A percentile compares a stretch with the other conserved stretches of the same genome.
These are phyloP conservation scores for Helicolenus hilgendorfi DNA, from an alignment of 2,797 vertebrate species.

Conservation along the genomic window DNA sequence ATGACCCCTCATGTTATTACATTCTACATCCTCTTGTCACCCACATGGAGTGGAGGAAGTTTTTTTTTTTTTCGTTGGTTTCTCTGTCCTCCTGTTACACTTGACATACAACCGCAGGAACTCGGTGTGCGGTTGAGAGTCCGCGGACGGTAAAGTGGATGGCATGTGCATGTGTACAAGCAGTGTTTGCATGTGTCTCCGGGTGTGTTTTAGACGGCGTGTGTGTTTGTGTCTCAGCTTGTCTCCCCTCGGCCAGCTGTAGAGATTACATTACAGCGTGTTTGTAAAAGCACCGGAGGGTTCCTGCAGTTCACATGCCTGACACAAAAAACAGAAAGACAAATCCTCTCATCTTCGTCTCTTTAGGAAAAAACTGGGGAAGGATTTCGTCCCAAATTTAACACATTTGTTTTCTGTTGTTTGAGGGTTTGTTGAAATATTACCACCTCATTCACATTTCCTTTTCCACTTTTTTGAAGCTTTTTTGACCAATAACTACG, in stretches of 20 bases:
- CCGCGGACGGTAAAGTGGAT: background rate
- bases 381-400: background rate
- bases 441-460: background rate
- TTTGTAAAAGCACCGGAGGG: conserved; percentile 61
- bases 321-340: background rate
- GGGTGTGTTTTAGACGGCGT: background rate
- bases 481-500: background rate
- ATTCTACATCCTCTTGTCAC: background rate
- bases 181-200: background rate
- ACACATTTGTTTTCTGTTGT: background rate
- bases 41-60: conserved; percentile 49
- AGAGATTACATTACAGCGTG: conserved; percentile 37
- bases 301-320: conserved; percentile 45
- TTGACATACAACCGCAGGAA: conserved; percentile 6
- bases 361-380: background rate
- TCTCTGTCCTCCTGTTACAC: conserved; percentile 15
- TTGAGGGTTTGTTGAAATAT: background rate
- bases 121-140: background rate
- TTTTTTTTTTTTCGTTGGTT: conserved; percentile 36
- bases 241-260: conserved; percentile 49
- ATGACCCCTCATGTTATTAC: background rate
- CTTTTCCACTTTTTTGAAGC: background rate
- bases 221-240: conserved; percentile 56
- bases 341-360: background rate
- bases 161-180: background rate